Conservation (phyloP, 2,113 vertebrate species). For the Microtus oregoni region DNA sequence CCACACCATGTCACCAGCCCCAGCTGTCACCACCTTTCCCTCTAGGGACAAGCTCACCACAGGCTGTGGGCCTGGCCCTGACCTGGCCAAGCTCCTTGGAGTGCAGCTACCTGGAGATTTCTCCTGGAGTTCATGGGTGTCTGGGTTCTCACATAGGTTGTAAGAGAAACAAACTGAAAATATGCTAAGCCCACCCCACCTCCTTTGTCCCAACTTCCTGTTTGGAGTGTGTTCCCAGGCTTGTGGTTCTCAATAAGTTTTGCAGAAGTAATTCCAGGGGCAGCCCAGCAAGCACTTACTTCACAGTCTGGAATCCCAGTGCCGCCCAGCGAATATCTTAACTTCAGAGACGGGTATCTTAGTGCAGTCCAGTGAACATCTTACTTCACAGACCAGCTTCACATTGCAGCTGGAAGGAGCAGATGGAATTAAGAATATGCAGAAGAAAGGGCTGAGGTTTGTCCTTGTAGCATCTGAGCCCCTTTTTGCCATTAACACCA, state of each 20-base stretch:
- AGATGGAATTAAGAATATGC: not conserved
- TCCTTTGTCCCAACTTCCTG: conserved; percentile 47
- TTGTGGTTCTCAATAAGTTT: not conserved
- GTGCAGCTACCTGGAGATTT: not conserved
- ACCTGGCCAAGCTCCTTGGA: conserved; percentile 58
- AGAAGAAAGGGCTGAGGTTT: not conserved
- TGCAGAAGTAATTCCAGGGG: conserved; percentile 30
- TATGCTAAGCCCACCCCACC: conserved; percentile 65
- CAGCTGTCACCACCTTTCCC: not conserved
- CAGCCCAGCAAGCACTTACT: not conserved
- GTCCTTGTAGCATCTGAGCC: not conserved
- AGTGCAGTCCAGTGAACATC: not conserved
- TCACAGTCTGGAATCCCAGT: not conserved
- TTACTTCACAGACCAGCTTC: not conserved
- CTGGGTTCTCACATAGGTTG: conserved; percentile 60
- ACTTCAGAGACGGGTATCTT: not conserved
- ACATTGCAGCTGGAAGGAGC: not conserved
- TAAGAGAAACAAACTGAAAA: conserved; percentile 66
- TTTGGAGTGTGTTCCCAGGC: conserved; percentile 2
- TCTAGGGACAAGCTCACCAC: not conserved
- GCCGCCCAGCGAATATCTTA: not conserved
- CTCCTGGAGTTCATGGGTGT: not conserved
- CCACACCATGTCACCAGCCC: not conserved
- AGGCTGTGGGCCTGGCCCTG: not conserved
- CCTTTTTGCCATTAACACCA: conserved; percentile 62